Evolutionary conservation across 1,140 invertebrate species (phyloP).

Genomic region (Caenorhabditis inopinata): DNA sequence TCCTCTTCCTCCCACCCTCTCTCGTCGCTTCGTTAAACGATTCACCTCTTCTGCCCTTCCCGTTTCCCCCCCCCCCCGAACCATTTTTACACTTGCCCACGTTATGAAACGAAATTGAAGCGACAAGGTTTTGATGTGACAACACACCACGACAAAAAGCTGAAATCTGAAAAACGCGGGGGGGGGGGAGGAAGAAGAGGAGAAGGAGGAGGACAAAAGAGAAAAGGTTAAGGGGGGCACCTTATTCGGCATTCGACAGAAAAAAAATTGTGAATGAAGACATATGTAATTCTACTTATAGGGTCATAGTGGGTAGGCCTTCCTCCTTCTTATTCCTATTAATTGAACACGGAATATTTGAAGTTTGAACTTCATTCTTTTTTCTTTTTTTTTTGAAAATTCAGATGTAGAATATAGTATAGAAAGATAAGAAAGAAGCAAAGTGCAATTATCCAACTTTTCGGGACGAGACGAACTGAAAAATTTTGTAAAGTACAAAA

Average conservation of each 20-base stretch:
- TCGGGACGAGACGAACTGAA: too few species aligned
- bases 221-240: too few species aligned
- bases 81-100: constrained; percentile 21
- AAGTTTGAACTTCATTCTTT: too few species aligned
- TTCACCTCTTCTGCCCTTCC: not conserved
- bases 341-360: constrained; percentile 1
- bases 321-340: not conserved
- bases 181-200: not conserved
- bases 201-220: not conserved
- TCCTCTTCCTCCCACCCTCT: not conserved
- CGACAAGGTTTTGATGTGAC: not conserved
- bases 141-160: not conserved
- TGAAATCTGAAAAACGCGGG: not conserved
- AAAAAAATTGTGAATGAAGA: not conserved
- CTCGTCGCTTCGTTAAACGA: not conserved
- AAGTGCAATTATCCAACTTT: too few species aligned
- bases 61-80: too few species aligned
- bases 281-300: not conserved
- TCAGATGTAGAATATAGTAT: not conserved
- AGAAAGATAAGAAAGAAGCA: not conserved
- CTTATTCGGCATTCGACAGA: too few species aligned
- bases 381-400: too few species aligned
- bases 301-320: not conserved
- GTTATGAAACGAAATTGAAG: constrained; percentile 15
- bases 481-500: constrained; percentile 8